Evolutionary conservation across 2,797 vertebrate genomes (phyloP), one percentile per base, ranked within the genome.

Genomic region (Orestias chungarensis): DNA sequence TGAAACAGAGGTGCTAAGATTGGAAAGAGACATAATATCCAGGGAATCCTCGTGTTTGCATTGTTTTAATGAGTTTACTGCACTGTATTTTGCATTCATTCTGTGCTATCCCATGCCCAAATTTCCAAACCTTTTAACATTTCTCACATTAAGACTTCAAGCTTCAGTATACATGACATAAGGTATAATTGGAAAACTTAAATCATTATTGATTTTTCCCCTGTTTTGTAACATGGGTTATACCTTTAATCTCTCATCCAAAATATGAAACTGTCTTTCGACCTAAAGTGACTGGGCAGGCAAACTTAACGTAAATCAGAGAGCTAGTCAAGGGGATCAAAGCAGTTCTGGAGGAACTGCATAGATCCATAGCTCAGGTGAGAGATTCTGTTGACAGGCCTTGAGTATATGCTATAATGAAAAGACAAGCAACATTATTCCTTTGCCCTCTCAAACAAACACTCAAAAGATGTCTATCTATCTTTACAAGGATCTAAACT

Each of bases 361-460:
- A 31, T 55, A 31, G 14, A 18, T 31, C 14, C 27, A 55, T 11
- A 54, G 25, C 54, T 33, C 54, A 33, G 14, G 54, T 18, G 15
- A 17, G 29, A 33, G 29, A 57, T 31, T 18, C 7, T 33, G 29
- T 31, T 31, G 17, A 57, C 29, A 57, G 31, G n/a, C n/a, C n/a
- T n/a, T n/a, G n/a, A n/a, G n/a, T n/a, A n/a, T 42, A 0, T 46
- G 40, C 68, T 79, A 68, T 80, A 68, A 74, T 73, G 80, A 61
- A 74, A 79, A 82, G 74, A 75, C 77, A 66, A 33, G 52, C 66
- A 78, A 8, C 73, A 81, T 68, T 62, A 57, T 62, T 82, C 42
- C 65, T 35, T 79, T 33, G 61, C 38, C 52, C 38, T 75, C 73
- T 75, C 78, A 83, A 79, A 78, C 68, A 68, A 68, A 78, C 75